phyloP scores from a whole-genome alignment of 2,888 invertebrate species.

The Leptopilina syphax region DNA sequence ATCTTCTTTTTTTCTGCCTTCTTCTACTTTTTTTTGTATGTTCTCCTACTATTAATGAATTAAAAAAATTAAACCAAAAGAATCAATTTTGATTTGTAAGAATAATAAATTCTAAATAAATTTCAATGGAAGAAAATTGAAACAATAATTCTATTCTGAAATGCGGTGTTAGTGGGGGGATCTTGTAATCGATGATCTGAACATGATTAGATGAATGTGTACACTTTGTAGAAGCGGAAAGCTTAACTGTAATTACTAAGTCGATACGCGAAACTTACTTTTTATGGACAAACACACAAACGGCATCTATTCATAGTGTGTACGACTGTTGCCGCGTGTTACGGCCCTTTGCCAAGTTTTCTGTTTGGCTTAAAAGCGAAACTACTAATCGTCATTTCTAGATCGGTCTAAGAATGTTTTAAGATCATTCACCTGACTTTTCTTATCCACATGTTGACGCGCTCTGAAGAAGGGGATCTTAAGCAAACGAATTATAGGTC shows the following conservation, averaged over 20 bases:
- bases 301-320: slow-evolving; percentile 20
- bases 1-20: too few relatives aligned
- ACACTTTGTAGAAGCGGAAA: slow-evolving; percentile 1
- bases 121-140: background rate
- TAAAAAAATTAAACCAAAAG: too few relatives aligned
- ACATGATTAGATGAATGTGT: slow-evolving; percentile 33
- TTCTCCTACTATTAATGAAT: too few relatives aligned
- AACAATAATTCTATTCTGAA: background rate
- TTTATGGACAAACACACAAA: slow-evolving; percentile 17
- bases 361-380: slow-evolving; percentile 18
- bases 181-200: slow-evolving; percentile 8
- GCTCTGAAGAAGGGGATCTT: too few relatives aligned
- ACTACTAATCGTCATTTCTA: slow-evolving; percentile 11
- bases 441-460: background rate
- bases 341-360: slow-evolving; percentile 31
- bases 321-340: slow-evolving; percentile 31
- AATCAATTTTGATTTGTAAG: too few relatives aligned
- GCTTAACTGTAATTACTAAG: slow-evolving; percentile 34
- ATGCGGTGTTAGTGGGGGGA: slow-evolving; percentile 10
- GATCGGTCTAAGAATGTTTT: slow-evolving; percentile 23
- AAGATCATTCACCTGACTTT: slow-evolving; percentile 21
- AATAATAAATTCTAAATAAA: background rate
- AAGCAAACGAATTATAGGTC: too few relatives aligned
- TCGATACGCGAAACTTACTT: slow-evolving; percentile 34
- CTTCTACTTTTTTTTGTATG: too few relatives aligned